Evolutionary conservation across 2,797 vertebrate genomes (phyloP).

Genomic region (Cuniculus paca): DNA sequence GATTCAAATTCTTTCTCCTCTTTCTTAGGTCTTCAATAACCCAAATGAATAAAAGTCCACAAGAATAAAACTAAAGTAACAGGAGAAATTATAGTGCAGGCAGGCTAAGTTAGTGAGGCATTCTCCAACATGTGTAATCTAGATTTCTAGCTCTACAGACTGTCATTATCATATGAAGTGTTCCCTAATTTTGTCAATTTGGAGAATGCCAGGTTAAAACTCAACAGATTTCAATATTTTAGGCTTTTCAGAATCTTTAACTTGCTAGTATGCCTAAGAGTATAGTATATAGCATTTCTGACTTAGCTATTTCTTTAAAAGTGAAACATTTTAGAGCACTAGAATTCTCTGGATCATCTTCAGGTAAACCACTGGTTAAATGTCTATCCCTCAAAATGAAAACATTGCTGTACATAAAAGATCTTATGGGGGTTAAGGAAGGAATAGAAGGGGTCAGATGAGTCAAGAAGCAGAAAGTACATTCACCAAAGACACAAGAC

Average conservation of each 20-base stretch:
- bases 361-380: neutral
- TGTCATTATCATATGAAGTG: fast-evolving
- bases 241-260: neutral
- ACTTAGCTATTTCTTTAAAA: neutral
- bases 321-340: neutral
- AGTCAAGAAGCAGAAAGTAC: neutral
- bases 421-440: fast-evolving
- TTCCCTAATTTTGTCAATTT: neutral
- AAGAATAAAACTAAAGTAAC: neutral
- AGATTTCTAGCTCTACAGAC: too few relatives aligned
- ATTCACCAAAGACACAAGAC: neutral
- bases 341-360: neutral
- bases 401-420: neutral
- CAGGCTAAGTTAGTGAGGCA: neutral
- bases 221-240: neutral
- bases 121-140: neutral
- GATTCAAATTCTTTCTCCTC: neutral
- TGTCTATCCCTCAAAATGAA: neutral
- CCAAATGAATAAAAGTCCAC: neutral
- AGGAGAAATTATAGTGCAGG: neutral
- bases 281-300: neutral
- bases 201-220: neutral
- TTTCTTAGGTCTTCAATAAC: neutral
- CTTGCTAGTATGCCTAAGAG: neutral
- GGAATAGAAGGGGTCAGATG: fast-evolving